These are phyloP conservation scores for Prunella strophiata DNA, from an alignment of 2,797 vertebrate species.

Conservation along the genomic window DNA sequence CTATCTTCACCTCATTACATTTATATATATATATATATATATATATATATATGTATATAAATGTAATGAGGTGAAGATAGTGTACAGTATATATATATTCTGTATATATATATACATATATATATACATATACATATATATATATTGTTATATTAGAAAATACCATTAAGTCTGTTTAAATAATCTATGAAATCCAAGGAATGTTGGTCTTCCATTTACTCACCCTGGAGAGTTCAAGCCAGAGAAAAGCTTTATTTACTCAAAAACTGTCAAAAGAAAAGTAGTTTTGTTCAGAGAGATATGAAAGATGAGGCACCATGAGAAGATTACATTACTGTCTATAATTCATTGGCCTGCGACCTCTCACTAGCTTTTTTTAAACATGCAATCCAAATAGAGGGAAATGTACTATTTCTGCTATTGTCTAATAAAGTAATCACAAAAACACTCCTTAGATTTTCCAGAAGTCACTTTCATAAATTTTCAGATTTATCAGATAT, in stretches of 20 bases:
- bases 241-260: background rate
- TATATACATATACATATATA: no score
- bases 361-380: background rate
- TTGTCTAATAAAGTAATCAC: background rate
- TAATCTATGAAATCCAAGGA: background rate
- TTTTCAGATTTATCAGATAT: background rate
- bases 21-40: background rate
- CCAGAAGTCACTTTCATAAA: background rate
- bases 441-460: background rate
- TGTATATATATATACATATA: no score
- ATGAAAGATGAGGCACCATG: background rate
- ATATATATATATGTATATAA: no score
- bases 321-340: background rate
- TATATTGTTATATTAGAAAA: background rate
- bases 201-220: slow-evolving; percentile 23
- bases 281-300: background rate
- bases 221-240: background rate
- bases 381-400: background rate
- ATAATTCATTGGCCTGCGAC: background rate
- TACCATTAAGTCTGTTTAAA: slow-evolving; percentile 13
- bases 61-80: no score
- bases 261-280: background rate
- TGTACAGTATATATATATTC: no score
- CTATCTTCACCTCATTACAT: background rate
- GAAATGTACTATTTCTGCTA: background rate